Conservation (phyloP, 2,113 vertebrate species). For the Vidua chalybeata region DNA sequence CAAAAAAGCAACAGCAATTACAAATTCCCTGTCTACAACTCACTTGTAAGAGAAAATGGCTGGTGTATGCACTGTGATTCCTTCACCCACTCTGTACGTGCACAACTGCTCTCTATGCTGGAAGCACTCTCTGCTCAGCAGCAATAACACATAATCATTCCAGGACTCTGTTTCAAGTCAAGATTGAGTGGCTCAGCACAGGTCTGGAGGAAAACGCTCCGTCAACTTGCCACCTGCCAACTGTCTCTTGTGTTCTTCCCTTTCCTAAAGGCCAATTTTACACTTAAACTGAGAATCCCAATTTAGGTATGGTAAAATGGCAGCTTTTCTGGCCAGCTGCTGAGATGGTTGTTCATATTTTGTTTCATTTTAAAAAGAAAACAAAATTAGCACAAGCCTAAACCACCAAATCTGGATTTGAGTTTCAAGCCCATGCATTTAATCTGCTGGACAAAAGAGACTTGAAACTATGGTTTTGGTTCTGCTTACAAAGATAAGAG, state of each 20-base stretch:
- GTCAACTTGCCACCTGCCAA: background rate
- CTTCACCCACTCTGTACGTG: background rate
- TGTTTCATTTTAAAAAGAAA: background rate
- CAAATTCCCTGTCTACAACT: background rate
- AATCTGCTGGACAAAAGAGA: background rate
- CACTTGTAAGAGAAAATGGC: background rate
- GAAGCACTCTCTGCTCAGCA: background rate
- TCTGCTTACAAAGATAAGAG: conserved; percentile 30
- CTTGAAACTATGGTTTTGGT: conserved; percentile 36
- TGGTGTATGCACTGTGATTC: background rate
- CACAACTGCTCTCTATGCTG: background rate
- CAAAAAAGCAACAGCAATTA: background rate
- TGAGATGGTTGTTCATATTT: background rate
- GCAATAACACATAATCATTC: background rate
- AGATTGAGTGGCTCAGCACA: background rate
- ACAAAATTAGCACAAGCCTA: background rate
- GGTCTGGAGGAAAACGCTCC: background rate
- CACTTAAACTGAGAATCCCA: background rate
- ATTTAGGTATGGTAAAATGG: background rate
- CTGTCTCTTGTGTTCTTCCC: background rate
- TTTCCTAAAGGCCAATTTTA: background rate
- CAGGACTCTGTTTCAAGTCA: background rate
- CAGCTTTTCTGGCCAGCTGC: background rate
- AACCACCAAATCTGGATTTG: background rate
- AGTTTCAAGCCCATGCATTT: background rate